Base-by-base conservation (phyloP, 1,140 invertebrate genomes). In the Tetragnatha versicolor region DNA sequence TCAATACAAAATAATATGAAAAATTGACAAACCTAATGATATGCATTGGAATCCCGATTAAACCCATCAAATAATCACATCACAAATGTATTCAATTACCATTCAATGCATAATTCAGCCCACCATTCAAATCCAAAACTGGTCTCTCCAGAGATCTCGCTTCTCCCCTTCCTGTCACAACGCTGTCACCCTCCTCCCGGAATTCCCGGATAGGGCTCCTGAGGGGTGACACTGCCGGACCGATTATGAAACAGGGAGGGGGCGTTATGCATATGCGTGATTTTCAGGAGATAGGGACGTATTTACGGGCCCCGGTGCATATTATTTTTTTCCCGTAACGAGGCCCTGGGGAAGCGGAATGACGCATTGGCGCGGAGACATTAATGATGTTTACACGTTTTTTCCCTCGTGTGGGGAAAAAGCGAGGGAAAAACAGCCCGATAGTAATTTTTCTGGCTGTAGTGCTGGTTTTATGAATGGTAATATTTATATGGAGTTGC, bases 321-420 rank as follows among this genome's bases (percentile, higher is more conserved):
- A 72, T 58, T 29, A 14, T 39, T 55, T 72, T 72, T 72, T 72
- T 72, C 20, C 22, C 29, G 35, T 72, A 72, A 72, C 68, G 68
- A 72, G 68, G n/a, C 68, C 17, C 51, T 29, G n/a, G 68, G 68
- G 68, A 39, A 0, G 35, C 5, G 42, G 39, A 27, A 55, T 72
- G 68, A 72, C 42, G 51, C 68, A 72, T 72, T 33, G 35, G 33
- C 25, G 68, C 31, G 25, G 42, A 55, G 68, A 72, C 68, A 51
- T 72, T 72, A 72, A 72, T 72, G 68, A 55, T 72, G 68, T 72
- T 72, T 72, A 72, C 68, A 72, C 49, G n/a, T 72, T 72, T 72
- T 72, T 72, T 72, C 31, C 49, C 22, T 10, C 51, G 20, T 72
- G 51, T 68, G 33, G 9, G 29, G 22, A 29, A 29, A 12, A 37